These are phyloP conservation scores for Eustalomyia histrio DNA, from an alignment of 2,888 invertebrate species.

Conservation along the genomic window DNA sequence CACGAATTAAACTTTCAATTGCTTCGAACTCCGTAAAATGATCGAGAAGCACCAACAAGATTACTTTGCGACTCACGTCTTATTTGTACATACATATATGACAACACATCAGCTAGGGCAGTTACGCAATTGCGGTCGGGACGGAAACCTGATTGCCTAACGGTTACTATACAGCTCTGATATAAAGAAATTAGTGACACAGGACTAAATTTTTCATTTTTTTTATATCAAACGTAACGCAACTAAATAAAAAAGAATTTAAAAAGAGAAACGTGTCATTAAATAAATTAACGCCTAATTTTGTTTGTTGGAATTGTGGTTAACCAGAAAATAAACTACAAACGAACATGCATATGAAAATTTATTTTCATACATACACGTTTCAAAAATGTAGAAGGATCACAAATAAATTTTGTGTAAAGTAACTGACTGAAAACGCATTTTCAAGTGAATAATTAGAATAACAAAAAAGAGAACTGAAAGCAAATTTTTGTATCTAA, in stretches of 20 bases:
- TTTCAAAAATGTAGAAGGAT: not conserved
- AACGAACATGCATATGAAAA: not conserved
- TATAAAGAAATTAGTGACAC: slow-evolving; percentile 1
- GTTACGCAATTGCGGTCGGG: no score
- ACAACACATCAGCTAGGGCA: no score
- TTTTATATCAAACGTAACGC: not conserved
- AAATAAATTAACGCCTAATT: slow-evolving; percentile 29
- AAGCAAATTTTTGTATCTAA: not conserved
- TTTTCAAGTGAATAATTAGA: slow-evolving; percentile 7
- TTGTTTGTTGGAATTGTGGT: slow-evolving; percentile 21
- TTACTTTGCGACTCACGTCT: no score
- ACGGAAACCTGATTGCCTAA: no score
- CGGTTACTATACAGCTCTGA: no score
- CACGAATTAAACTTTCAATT: no score
- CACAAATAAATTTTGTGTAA: not conserved
- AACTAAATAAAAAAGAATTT: slow-evolving; percentile 3
- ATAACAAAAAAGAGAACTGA: not conserved
- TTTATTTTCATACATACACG: not conserved
- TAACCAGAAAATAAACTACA: not conserved
- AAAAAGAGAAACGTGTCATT: slow-evolving; percentile 14
- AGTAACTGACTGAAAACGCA: not conserved
- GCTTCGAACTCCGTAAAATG: no score
- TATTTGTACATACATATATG: no score
- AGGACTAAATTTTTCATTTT: slow-evolving; percentile 5
- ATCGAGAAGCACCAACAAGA: no score